Evolutionary conservation across 2,888 invertebrate species (phyloP).

Genomic region (Meganola albula): DNA sequence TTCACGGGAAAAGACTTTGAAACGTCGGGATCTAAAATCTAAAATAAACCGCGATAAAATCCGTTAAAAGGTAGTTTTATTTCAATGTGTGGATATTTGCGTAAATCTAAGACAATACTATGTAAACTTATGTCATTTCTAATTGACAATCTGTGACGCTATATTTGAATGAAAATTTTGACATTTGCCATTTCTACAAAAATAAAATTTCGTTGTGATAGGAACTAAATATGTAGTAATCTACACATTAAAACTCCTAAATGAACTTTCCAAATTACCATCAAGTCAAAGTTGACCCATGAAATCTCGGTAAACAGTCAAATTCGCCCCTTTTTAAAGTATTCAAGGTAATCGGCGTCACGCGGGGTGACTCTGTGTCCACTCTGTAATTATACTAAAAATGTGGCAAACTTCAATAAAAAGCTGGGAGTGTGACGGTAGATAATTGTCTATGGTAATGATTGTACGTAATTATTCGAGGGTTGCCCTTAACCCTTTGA

Average conservation of each 20-base stretch:
- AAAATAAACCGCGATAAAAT: too few relatives aligned
- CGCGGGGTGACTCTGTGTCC: conserved; percentile 40
- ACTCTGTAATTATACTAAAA: conserved; percentile 70
- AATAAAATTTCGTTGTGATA: too few relatives aligned
- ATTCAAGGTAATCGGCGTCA: conserved; percentile 38
- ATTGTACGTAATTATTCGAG: conserved; percentile 72
- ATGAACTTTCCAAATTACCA: conserved; percentile 24
- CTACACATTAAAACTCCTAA: conserved; percentile 18
- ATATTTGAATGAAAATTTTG: too few relatives aligned
- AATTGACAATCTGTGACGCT: too few relatives aligned
- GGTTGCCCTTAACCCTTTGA: conserved; percentile 65
- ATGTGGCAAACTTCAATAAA: conserved; percentile 64
- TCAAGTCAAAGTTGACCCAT: conserved; percentile 29
- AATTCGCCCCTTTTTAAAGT: conserved; percentile 33
- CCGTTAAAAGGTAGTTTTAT: too few relatives aligned
- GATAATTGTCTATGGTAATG: conserved; percentile 72
- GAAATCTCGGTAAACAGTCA: conserved; percentile 31
- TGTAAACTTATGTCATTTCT: too few relatives aligned
- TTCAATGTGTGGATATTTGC: too few relatives aligned
- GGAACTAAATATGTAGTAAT: too few relatives aligned
- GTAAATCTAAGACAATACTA: too few relatives aligned
- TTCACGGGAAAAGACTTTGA: too few relatives aligned
- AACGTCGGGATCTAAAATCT: too few relatives aligned
- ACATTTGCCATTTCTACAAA: too few relatives aligned
- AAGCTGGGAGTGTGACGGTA: conserved; percentile 65